Evolutionary conservation across 1,140 invertebrate genomes (phyloP), one percentile per base, ranked within the genome.

Genomic region (Neomicropteryx cornuta): DNA sequence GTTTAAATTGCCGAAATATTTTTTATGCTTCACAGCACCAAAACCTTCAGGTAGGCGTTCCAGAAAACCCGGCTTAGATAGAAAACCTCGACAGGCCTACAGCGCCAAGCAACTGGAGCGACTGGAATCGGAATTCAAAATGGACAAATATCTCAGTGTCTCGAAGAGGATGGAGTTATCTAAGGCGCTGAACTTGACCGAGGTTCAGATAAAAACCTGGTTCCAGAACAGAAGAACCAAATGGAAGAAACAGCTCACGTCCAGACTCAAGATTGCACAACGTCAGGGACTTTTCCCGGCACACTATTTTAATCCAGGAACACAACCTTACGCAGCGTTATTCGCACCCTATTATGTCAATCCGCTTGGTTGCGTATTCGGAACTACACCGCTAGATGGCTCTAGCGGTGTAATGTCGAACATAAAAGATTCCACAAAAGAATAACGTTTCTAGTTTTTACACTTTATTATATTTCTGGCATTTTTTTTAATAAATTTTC

Each of bases 131-230:
- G 91, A 96, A 69, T 96, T 97, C 55, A 94, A 93, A 67, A 68
- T 85, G 31, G 92, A 97, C 62, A 95, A 96, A 59, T 97, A 96
- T 56, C 66, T 96, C 5, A 95, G 89, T 54, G 92, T 97, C 0
- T 91, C 83, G 43, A 97, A 96, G 65, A 68, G 93, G 31, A 83
- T 94, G 79, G 89, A 97, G 49, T 64, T 97, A 1, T 93, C 90
- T 0, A 88, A 90, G 57, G 78, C 79, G 0, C 55, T 97, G 5
- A 83, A 79, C 39, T 62, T 97, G 8, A 95, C 91, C 1, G 93
- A 97, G 67, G 91, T 94, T 2, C 92, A 97, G 70, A 93, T 97
- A 38, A 97, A 97, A 59, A 97, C 92, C 0, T 97, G 92, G 92
- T 96, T 93, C 54, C 90, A 96, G 65, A 95, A 95, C 60, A 71